Evolutionary conservation across 2,797 vertebrate species (phyloP).

Genomic region (Paratrypauchen microcephalus): DNA sequence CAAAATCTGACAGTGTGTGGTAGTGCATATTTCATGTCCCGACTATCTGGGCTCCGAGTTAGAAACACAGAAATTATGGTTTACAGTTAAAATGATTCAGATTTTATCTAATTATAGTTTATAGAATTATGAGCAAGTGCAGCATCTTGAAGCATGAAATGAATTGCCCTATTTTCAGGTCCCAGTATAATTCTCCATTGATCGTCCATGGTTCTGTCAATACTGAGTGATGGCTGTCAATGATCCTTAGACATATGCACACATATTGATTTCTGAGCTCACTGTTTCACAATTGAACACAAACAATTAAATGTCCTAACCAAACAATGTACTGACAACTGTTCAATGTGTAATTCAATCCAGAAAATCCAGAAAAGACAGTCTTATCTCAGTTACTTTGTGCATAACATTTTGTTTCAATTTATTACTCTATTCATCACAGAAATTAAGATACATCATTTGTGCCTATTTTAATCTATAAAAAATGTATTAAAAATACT

Average conservation of each 20-base stretch:
- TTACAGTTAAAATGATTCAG: neutral
- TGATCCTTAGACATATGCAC: neutral
- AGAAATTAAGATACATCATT: neutral
- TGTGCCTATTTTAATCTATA: no score
- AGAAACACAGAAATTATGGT: neutral
- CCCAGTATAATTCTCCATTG: neutral
- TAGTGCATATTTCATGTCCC: slow-evolving; percentile 4
- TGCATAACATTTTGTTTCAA: neutral
- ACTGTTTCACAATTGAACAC: neutral
- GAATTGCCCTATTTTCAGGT: neutral
- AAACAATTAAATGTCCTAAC: neutral
- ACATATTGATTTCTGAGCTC: neutral
- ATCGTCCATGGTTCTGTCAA: neutral
- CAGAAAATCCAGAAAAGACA: neutral
- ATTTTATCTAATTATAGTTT: neutral
- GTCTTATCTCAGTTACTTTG: neutral
- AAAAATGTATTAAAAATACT: no score
- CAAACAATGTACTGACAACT: neutral
- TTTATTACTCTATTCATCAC: neutral
- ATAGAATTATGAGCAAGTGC: neutral
- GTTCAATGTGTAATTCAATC: neutral
- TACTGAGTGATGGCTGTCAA: neutral
- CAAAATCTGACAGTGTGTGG: slow-evolving; percentile 5
- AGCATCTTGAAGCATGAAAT: neutral
- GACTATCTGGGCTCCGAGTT: neutral